These are phyloP conservation scores for Fregata magnificens DNA, from an alignment of 2,113 vertebrate genomes.

Conservation along the genomic window DNA sequence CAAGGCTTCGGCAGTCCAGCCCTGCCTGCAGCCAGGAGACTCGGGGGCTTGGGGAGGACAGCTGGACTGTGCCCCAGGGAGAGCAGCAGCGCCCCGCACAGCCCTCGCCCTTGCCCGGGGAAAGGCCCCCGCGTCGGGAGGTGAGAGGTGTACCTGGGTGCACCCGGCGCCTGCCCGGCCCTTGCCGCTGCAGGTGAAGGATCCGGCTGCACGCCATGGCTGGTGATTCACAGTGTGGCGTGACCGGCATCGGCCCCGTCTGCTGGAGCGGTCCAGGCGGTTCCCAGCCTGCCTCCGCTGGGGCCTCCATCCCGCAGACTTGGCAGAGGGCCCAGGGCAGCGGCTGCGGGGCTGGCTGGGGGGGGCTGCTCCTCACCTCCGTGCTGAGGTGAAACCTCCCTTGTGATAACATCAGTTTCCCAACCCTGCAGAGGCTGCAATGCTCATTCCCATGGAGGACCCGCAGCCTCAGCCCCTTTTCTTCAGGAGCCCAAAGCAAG, in stretches of 20 bases:
- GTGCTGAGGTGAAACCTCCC: not conserved
- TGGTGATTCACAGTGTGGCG: not conserved
- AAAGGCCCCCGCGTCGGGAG: rapidly evolving
- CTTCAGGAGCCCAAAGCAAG: not conserved
- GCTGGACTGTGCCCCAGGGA: not conserved
- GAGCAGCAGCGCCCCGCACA: not conserved
- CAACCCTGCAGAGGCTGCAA: not conserved
- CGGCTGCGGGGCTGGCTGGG: not conserved
- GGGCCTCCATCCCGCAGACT: not conserved
- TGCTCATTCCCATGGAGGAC: not conserved
- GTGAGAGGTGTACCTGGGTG: not conserved
- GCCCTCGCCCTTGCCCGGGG: not conserved
- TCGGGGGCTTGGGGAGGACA: rapidly evolving
- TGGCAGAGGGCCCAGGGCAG: not conserved
- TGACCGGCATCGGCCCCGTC: rapidly evolving
- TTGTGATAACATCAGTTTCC: constrained; percentile 20
- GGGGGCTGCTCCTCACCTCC: not conserved
- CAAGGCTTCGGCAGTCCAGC: not conserved
- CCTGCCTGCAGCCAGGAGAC: not conserved
- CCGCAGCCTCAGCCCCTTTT: not conserved
- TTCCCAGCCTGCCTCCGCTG: not conserved
- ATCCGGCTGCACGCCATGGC: rapidly evolving
- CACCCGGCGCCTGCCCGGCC: not conserved
- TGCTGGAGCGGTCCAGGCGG: not conserved
- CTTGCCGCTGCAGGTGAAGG: not conserved